Evolutionary conservation across 2,797 vertebrate species (phyloP).

Genomic region (Sylvia borin): DNA sequence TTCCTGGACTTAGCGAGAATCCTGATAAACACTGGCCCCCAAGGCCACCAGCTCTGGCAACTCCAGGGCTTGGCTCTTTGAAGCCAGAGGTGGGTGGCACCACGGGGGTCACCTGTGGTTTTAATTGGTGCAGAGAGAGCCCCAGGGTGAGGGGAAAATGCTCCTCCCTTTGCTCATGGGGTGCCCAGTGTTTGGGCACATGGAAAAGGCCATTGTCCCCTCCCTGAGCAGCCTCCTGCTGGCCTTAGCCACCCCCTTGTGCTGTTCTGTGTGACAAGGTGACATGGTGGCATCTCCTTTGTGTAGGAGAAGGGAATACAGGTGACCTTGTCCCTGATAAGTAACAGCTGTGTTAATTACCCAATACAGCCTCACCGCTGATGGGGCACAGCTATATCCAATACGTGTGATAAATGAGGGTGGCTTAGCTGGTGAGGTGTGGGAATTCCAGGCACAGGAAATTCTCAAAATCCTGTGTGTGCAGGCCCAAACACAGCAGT

Average conservation of each 20-base stretch:
- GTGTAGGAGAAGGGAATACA: too few species aligned
- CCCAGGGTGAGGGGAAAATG: accelerated
- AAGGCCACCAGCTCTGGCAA: background rate
- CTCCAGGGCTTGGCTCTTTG: background rate
- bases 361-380: too few species aligned
- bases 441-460: too few species aligned
- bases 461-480: too few species aligned
- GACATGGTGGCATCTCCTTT: background rate
- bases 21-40: background rate
- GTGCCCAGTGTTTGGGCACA: background rate
- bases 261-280: accelerated
- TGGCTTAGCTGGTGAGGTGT: too few species aligned
- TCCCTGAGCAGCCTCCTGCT: background rate
- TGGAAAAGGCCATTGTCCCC: background rate
- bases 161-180: background rate
- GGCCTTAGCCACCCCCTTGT: background rate
- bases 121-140: background rate
- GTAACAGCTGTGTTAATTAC: too few species aligned
- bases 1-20: background rate
- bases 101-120: background rate
- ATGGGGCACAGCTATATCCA: too few species aligned
- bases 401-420: too few species aligned
- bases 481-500: too few species aligned
- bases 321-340: too few species aligned
- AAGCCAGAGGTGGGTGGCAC: background rate